phyloP scores from a whole-genome alignment of 2,797 vertebrate species.

The Danionella dracula region DNA sequence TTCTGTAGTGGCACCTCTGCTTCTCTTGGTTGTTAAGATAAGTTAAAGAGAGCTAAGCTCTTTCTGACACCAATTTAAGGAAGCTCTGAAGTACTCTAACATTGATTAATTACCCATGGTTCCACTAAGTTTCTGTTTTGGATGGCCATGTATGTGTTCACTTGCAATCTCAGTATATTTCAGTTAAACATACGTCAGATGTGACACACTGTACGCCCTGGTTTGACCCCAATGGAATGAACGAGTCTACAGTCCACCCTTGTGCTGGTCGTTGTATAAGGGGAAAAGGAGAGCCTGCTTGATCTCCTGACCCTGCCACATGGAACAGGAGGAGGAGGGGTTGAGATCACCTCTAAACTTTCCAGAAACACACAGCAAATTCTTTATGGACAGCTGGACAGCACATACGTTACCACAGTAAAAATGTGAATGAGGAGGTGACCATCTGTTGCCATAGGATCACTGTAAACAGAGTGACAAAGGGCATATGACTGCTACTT shows the following conservation, averaged over 20 bases:
- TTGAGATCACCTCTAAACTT: constrained; percentile 5
- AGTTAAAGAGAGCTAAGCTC: no score
- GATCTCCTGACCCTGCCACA: constrained; percentile 14
- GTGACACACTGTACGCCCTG: background rate
- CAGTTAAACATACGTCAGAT: background rate
- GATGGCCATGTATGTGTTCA: no score
- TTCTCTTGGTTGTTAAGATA: no score
- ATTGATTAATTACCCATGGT: no score
- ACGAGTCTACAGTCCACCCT: background rate
- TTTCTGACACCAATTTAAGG: no score
- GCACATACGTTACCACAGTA: background rate
- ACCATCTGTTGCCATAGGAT: background rate
- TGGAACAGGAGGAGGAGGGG: background rate
- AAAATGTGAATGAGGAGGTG: background rate
- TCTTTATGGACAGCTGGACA: background rate
- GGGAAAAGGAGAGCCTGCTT: background rate
- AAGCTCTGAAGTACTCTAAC: no score
- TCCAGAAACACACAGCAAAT: constrained; percentile 1
- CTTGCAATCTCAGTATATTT: no score
- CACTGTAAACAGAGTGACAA: background rate
- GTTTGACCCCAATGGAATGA: constrained; percentile 9
- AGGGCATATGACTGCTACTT: background rate
- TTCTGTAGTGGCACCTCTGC: no score
- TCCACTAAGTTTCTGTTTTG: no score
- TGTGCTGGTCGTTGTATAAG: constrained; percentile 6